Evolutionary conservation across 2,888 invertebrate species (phyloP), one percentile per base, ranked within the genome.

Genomic region (Drosophila nr. medialis): DNA sequence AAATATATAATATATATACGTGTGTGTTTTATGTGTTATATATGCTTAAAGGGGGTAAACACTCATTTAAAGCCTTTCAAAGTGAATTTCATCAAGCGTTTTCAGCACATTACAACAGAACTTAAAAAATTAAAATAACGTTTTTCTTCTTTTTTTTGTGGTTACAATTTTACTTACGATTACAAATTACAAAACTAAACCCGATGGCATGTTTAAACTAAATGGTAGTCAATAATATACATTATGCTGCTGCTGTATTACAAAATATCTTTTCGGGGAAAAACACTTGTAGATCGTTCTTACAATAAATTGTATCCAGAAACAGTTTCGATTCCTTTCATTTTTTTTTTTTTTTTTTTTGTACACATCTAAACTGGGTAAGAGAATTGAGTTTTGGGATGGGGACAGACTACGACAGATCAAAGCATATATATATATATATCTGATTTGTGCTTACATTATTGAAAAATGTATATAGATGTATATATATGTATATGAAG

Each of bases 121-220:
- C 86, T 85, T 85, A 88, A 65, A 75, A 86, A 85, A 85, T 71
- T 79, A 83, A 86, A 83, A 88, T 85, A 85, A 88, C 83, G 80
- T 85, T 71, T 83, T 78, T 66, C 72, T 24, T 24, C 7, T 45
- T 8, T n/a, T 29, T 30, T 49, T 34, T 65, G 61, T 69, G 61
- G 48, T 65, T 73, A 69, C 70, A 75, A 54, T 60, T 72, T 72
- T 66, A 72, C 65, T 72, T 81, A 81, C 24, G 24, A 71, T 73
- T 80, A 84, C 18, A 65, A 67, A 71, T 66, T 80, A 74, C 68
- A 72, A 68, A 81, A 77, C 83, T 83, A 85, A 80, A 83, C 83
- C 86, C 83, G 86, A 85, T 85, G 88, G 88, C 85, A 77, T 86
- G 65, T 75, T 86, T 81, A 71, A 83, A 83, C 86, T 87, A 86